These are phyloP conservation scores for Pentalonia nigronervosa DNA, from an alignment of 1,140 invertebrate species.

Conservation along the genomic window DNA sequence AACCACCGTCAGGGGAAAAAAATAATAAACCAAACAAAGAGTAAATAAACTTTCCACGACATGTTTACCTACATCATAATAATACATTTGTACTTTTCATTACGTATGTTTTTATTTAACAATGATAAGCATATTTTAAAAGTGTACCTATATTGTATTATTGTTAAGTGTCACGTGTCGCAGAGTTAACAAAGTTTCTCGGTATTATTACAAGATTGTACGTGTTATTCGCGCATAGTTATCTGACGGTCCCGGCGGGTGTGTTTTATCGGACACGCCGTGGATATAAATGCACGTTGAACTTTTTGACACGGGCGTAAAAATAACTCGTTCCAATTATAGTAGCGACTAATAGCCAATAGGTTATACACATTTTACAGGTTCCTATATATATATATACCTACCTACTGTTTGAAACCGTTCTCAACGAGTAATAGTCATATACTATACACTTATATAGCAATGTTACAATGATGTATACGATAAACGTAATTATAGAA, in stretches of 20 bases:
- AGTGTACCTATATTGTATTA: neutral
- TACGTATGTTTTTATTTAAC: too few species aligned
- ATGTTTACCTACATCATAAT: too few species aligned
- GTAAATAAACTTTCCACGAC: too few species aligned
- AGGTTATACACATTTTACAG: neutral
- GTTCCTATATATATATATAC: neutral
- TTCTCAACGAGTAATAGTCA: neutral
- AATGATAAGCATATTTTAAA: neutral
- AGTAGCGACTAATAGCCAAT: neutral
- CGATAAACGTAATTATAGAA: too few species aligned
- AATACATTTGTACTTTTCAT: too few species aligned
- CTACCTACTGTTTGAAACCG: neutral
- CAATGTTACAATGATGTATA: neutral
- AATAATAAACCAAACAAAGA: too few species aligned
- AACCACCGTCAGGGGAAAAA: too few species aligned
- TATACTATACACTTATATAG: neutral
- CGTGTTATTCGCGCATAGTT: neutral
- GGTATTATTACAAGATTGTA: neutral
- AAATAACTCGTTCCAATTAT: slow-evolving; percentile 13
- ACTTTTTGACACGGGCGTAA: neutral
- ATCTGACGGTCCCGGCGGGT: neutral
- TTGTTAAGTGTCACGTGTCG: neutral
- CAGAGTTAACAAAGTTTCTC: neutral
- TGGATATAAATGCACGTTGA: neutral
- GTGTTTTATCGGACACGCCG: neutral